phyloP scores from a whole-genome alignment of 2,888 invertebrate genomes.

The Dyspetes luteomarginatus region DNA sequence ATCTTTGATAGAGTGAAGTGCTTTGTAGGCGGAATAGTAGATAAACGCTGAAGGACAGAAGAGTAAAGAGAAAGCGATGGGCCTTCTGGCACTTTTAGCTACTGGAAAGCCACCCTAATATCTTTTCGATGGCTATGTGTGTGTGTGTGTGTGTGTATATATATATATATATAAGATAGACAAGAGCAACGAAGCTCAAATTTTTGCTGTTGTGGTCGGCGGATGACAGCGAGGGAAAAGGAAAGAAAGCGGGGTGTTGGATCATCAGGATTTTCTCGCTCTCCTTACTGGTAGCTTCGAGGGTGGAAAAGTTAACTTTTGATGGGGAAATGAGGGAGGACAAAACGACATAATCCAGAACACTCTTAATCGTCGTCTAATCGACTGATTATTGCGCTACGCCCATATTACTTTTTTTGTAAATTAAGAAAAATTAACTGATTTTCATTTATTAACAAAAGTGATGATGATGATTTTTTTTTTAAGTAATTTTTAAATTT shows the following conservation, averaged over 20 bases:
- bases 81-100: conserved; percentile 29
- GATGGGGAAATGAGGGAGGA: conserved; percentile 6
- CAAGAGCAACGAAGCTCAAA: background rate
- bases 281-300: background rate
- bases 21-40: conserved; percentile 36
- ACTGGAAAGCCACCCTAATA: conserved; percentile 24
- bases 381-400: conserved; percentile 49
- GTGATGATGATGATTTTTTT: too few species aligned
- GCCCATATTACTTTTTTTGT: conserved; percentile 41
- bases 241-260: background rate
- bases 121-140: background rate
- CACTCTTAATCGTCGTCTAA: conserved; percentile 58
- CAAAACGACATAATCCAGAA: conserved; percentile 63
- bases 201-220: background rate
- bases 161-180: too few species aligned
- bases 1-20: conserved; percentile 59
- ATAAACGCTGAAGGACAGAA: conserved; percentile 24
- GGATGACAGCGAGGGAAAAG: background rate
- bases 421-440: background rate
- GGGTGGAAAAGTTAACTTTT: conserved; percentile 30
- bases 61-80: background rate
- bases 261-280: background rate
- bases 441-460: too few species aligned
- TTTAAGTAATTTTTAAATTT: too few species aligned
- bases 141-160: too few species aligned